Percentiles rank a stretch among this genome's conserved stretches.
phyloP scores from a whole-genome alignment of 2,888 invertebrate species.

The Protodeltote pygarga region DNA sequence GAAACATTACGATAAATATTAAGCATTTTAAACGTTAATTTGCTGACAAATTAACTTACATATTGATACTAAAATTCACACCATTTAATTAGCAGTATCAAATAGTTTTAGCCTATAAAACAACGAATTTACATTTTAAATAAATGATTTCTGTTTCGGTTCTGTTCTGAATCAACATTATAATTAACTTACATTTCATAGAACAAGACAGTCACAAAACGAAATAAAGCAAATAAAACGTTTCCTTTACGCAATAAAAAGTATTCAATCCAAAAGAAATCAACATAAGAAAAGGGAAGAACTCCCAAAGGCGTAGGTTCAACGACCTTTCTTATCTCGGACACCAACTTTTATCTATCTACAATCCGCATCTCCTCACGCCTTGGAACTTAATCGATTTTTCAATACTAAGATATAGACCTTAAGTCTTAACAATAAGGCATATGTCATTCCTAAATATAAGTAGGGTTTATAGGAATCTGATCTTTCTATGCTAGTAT shows the following conservation, averaged over 20 bases:
- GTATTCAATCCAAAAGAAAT: conserved; percentile 62
- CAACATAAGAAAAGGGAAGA: conserved; percentile 65
- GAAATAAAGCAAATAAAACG: conserved; percentile 22
- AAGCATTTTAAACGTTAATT: too few relatives aligned
- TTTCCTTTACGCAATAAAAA: conserved; percentile 50
- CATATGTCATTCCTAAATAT: conserved; percentile 47
- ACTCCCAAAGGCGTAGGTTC: conserved; percentile 63
- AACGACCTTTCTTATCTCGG: conserved; percentile 78
- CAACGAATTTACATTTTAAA: too few relatives aligned
- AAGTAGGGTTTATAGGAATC: conserved; percentile 42
- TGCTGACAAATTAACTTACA: too few relatives aligned
- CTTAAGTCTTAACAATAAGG: conserved; percentile 62
- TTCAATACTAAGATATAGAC: conserved; percentile 57
- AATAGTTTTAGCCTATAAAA: too few relatives aligned
- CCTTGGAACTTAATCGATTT: conserved; percentile 64
- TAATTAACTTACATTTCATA: conserved; percentile 11
- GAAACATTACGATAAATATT: too few relatives aligned
- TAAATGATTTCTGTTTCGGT: too few relatives aligned
- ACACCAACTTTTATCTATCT: conserved; percentile 74
- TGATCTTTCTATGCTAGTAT: conserved; percentile 40
- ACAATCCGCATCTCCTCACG: conserved; percentile 71
- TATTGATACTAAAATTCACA: too few relatives aligned
- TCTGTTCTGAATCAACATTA: not conserved
- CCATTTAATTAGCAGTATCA: too few relatives aligned
- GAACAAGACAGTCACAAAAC: conserved; percentile 14